Conservation (phyloP, 2,113 vertebrate genomes). For the Phaethornis superciliosus region DNA sequence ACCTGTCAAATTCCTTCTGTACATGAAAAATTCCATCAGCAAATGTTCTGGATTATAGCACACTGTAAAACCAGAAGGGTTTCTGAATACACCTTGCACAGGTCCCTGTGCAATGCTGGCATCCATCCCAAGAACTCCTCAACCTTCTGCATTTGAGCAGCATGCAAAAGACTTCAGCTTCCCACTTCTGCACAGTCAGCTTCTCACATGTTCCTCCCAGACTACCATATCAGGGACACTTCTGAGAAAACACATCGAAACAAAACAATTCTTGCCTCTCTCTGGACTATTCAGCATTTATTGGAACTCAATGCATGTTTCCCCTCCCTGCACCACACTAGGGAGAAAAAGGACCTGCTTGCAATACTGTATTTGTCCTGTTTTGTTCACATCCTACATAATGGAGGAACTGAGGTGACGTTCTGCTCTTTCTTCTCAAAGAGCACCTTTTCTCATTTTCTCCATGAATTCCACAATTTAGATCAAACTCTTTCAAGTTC, state of each 20-base stretch:
- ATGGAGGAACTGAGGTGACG: neutral
- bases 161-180: neutral
- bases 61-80: neutral
- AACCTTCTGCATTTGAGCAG: neutral
- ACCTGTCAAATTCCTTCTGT: neutral
- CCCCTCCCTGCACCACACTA: neutral
- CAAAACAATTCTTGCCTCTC: neutral
- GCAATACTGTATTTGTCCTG: neutral
- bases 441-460: neutral
- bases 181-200: rapidly evolving
- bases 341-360: neutral
- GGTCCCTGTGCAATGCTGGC: neutral
- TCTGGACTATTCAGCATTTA: neutral
- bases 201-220: neutral
- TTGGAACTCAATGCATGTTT: neutral
- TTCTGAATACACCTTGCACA: neutral
- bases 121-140: neutral
- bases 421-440: neutral
- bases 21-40: neutral
- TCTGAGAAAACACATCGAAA: neutral
- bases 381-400: neutral
- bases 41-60: neutral
- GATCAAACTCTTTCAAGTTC: neutral
- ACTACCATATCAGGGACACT: neutral
- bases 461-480: neutral